phyloP scores from a whole-genome alignment of 2,797 vertebrate genomes.

The Florisuga fusca region DNA sequence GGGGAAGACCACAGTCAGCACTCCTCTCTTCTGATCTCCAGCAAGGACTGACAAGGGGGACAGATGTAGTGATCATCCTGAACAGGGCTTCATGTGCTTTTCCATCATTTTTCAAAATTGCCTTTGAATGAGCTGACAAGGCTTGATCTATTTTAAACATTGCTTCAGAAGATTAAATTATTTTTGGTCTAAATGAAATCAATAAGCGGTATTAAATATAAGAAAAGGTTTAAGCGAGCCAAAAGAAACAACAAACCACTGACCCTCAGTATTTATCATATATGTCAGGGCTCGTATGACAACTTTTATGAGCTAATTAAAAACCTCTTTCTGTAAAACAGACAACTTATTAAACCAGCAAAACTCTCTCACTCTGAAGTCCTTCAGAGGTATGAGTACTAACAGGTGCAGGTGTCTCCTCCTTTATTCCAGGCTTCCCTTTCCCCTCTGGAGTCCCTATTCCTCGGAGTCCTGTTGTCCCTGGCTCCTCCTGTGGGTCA shows the following conservation, averaged over 20 bases:
- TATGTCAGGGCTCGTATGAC: neutral
- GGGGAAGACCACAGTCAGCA: neutral
- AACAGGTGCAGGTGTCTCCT: neutral
- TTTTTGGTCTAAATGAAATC: conserved; percentile 56
- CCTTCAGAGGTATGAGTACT: neutral
- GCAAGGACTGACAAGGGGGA: neutral
- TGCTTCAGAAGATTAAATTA: conserved; percentile 59
- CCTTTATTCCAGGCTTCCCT: neutral
- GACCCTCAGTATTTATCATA: neutral
- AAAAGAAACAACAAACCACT: neutral
- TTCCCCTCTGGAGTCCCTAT: neutral
- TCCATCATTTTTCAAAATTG: conserved; percentile 40
- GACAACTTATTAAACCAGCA: neutral
- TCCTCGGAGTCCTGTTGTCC: neutral
- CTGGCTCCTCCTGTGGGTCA: neutral
- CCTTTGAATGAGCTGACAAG: conserved; percentile 45
- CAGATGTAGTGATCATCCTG: conserved; percentile 7
- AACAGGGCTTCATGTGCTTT: neutral
- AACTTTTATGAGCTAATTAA: conserved; percentile 9
- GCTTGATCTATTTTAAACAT: conserved; percentile 51
- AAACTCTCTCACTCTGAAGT: neutral
- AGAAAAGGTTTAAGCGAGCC: conserved; percentile 21
- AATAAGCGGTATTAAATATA: conserved; percentile 46
- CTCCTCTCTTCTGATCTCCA: neutral
- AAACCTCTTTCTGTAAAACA: neutral